Conservation (phyloP, 2,888 invertebrate species). For the Nasonia oneida region DNA sequence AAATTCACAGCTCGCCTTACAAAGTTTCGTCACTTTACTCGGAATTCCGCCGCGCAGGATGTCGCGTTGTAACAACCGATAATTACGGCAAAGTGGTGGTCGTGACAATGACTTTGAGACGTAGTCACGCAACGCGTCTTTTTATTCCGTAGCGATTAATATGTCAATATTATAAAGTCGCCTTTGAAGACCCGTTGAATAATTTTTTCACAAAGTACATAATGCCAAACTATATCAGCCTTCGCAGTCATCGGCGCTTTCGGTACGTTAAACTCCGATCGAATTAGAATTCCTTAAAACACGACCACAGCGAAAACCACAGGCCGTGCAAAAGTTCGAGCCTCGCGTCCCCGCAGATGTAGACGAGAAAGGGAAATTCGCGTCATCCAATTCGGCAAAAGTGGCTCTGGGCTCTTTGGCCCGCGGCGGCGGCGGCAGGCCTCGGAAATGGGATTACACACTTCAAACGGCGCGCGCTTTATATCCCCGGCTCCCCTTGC, state of each 20-base stretch:
- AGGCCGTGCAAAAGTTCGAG: background rate
- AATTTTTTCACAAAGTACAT: background rate
- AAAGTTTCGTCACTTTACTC: conserved; percentile 53
- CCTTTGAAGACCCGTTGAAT: background rate
- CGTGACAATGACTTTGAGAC: conserved; percentile 38
- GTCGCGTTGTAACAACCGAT: conserved; percentile 60
- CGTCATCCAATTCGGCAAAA: conserved; percentile 60
- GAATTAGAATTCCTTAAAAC: conserved; percentile 2
- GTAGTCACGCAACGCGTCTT: conserved; percentile 27
- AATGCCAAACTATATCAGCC: too few species aligned
- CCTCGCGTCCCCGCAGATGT: background rate
- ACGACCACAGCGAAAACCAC: background rate
- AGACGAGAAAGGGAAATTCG: conserved; percentile 49
- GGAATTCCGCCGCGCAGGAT: conserved; percentile 50
- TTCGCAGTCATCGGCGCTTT: too few species aligned
- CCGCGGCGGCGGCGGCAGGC: conserved; percentile 63
- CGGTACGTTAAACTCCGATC: background rate
- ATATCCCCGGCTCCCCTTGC: conserved; percentile 59
- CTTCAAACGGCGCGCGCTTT: conserved; percentile 74
- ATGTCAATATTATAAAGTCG: background rate
- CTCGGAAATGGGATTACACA: conserved; percentile 74
- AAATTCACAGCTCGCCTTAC: conserved; percentile 56
- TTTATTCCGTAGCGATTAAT: background rate
- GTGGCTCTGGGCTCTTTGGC: conserved; percentile 53
- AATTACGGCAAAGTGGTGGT: conserved; percentile 55